These are phyloP conservation scores for Harpagifer antarcticus DNA, from an alignment of 2,797 vertebrate species.

Conservation along the genomic window DNA sequence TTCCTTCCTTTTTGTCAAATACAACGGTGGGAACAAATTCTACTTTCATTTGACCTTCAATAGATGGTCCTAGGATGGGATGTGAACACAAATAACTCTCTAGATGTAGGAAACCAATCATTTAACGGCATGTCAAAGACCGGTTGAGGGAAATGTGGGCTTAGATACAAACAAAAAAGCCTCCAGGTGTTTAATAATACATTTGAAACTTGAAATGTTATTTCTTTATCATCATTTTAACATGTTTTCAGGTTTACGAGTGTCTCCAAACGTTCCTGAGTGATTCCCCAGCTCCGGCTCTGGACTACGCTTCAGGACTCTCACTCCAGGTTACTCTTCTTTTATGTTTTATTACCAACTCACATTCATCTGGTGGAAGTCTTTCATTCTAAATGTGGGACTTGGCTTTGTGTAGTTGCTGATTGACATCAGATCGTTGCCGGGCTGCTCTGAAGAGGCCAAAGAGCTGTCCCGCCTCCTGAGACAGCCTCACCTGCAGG, in stretches of 20 bases:
- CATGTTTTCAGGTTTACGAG: constrained; percentile 88
- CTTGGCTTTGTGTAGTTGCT: constrained; percentile 81
- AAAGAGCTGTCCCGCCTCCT: constrained; percentile 90
- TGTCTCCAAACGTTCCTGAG: constrained; percentile 88
- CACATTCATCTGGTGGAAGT: fast-evolving
- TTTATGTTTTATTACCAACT: background rate
- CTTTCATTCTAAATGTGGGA: background rate
- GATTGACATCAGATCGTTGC: constrained; percentile 83
- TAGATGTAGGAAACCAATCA: background rate
- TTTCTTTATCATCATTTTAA: no score
- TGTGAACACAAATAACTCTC: background rate
- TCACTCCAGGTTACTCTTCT: constrained; percentile 86
- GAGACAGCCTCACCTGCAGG: constrained; percentile 90
- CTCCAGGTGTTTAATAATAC: no score
- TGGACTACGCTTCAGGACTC: constrained; percentile 82
- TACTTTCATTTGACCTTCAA: no score
- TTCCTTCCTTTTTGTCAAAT: no score
- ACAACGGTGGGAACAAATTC: no score
- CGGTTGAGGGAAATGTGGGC: no score
- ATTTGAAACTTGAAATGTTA: no score
- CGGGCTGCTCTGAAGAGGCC: constrained; percentile 85
- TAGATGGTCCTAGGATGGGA: background rate
- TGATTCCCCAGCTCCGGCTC: constrained; percentile 81
- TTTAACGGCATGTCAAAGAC: background rate
- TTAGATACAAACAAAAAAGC: no score